Evolutionary conservation across 2,797 vertebrate species (phyloP), one percentile per base, ranked within the genome.

Genomic region (Poeciliopsis gracilis): DNA sequence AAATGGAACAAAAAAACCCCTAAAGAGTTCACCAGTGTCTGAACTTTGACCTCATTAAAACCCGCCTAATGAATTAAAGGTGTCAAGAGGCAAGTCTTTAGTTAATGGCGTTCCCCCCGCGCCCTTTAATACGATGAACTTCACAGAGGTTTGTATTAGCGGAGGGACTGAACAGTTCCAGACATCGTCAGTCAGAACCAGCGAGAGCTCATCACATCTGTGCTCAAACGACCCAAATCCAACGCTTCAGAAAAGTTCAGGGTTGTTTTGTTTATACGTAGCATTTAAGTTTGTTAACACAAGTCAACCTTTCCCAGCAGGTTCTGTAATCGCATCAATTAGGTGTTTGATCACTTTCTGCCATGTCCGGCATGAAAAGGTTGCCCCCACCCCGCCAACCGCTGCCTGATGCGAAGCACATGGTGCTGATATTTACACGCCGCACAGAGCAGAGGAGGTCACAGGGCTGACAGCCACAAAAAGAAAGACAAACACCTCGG

Each of bases 371-470:
- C 20, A 84, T 74, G 82, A 83, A 61, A 81, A 69, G 80, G n/a
- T 46, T 3, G 30, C 15, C 76, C 82, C 81, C 36, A 5, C 79
- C 23, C 63, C 8, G 9, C 75, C 72, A 67, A 79, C 41, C 61
- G 67, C 30, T 75, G 55, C 47, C 75, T 70, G 82, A 84, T 20
- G 3, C 77, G 38, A 43, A 85, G 75, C 79, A 80, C 79, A 79
- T 69, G 33, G 33, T 23, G 73, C 73, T 49, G 13, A 77, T 76
- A 75, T 79, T 81, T 59, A 87, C 84, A 86, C 75, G 33, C 74
- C 20, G 36, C 71, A 70, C 63, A 73, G 53, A 83, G 72, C 71
- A 72, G 71, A 63, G 85, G 30, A 8, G 55, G 76, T 86, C 80
- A 89, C 82, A 83, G 75, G 83, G 76, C 33, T 25, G 61, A 59